Evolutionary conservation across 2,888 invertebrate genomes (phyloP).

Genomic region (Minunthozetes semirufus): DNA sequence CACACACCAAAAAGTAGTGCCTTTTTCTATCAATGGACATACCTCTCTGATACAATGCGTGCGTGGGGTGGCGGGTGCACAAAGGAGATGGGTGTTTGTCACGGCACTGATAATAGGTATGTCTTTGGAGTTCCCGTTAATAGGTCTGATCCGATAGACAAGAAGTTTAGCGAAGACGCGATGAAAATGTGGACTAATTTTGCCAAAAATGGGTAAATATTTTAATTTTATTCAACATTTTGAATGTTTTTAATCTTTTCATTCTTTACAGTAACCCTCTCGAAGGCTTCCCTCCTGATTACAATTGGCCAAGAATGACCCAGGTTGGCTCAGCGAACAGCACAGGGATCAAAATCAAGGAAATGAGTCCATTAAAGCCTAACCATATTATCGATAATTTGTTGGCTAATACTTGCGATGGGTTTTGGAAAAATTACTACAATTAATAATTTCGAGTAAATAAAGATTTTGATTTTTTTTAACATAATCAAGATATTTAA

Average conservation of each 20-base stretch:
- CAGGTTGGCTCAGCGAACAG: background rate
- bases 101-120: background rate
- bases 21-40: background rate
- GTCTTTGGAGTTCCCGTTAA: background rate
- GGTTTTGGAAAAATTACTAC: constrained; percentile 11
- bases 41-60: background rate
- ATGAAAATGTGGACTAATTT: constrained; percentile 33
- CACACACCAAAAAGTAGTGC: background rate
- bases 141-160: background rate
- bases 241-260: no score
- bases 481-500: background rate
- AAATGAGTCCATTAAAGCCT: background rate
- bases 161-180: background rate
- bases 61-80: background rate
- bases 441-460: background rate
- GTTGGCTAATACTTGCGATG: background rate
- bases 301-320: background rate
- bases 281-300: no score
- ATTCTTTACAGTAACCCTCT: background rate
- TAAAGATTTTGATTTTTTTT: background rate
- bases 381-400: background rate
- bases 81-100: background rate
- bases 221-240: background rate
- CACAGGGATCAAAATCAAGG: background rate
- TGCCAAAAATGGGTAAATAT: constrained; percentile 30